Evolutionary conservation across 2,797 vertebrate genomes (phyloP), one percentile per base, ranked within the genome.

Genomic region (Scarus forsteni): DNA sequence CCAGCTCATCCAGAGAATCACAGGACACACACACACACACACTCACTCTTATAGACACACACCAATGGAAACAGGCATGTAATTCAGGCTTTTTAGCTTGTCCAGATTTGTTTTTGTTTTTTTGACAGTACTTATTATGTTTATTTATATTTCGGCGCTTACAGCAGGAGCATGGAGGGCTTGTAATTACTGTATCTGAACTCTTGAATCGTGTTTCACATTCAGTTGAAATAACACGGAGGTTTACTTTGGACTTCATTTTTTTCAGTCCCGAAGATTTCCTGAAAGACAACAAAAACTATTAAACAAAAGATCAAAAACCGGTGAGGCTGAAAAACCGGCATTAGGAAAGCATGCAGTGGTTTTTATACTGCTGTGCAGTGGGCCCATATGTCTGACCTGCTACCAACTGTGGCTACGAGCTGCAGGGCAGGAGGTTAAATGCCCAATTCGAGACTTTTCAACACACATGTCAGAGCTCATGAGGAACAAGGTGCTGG

Each of bases 81-180:
- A 91, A 93, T 92, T 92, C 89, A 34, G 76, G 78, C 83, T 74
- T 92, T 85, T 88, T 73, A 88, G 80, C 82, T 84, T 82, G 73
- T 85, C 80, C 68, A 65, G 62, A 84, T 86, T 88, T 91, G 78
- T 79, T 86, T 86, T 85, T 87, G 77, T 89, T 91, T 91, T 91
- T 91, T 89, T 88, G 87, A 91, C 90, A 92, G 85, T 94, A 90
- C 85, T 93, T 90, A 93, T 94, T 94, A 93, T 93, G 91, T 94
- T 91, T 94, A 94, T 93, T 93, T 94, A 93, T 92, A 93, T 90
- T 86, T 80, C 87, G 66, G 85, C 52, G 69, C 88, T 78, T 90
- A 85, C 80, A 85, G 85, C 69, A 74, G 86, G 71, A 87, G 85
- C 83, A 79, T 35, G 58, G 79, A 71, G 81, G 76, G 84, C 88